Conservation (phyloP, 2,797 vertebrate species). For the Salmo trutta region DNA sequence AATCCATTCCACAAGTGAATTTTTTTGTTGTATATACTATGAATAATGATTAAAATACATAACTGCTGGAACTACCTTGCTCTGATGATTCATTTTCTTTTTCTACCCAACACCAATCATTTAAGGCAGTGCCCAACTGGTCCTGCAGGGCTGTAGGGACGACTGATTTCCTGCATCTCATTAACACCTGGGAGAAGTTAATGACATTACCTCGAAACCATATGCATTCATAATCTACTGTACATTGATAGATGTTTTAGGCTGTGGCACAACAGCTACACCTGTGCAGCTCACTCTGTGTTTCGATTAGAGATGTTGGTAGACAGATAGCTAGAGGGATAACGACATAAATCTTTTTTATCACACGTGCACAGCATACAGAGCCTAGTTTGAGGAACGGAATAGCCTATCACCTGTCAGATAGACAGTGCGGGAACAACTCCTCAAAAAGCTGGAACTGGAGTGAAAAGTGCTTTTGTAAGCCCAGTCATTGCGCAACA, state of each 20-base stretch:
- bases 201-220: constrained; percentile 17
- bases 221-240: constrained; percentile 11
- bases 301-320: constrained; percentile 4
- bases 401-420: too few species aligned
- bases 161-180: constrained; percentile 11
- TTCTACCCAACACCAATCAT: neutral
- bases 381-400: too few species aligned
- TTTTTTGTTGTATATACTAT: neutral
- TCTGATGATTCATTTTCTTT: neutral
- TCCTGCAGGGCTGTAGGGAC: neutral
- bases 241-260: too few species aligned
- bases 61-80: neutral
- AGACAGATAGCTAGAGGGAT: too few species aligned
- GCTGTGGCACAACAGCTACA: constrained; percentile 14
- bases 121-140: neutral
- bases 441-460: too few species aligned
- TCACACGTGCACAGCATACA: too few species aligned
- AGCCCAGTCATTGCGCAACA: too few species aligned
- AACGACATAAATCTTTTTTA: too few species aligned
- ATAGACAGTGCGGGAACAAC: too few species aligned
- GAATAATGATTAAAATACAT: too few species aligned
- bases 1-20: constrained; percentile 17
- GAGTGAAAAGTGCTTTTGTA: too few species aligned
- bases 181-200: constrained; percentile 10
- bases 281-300: constrained; percentile 13